A percentile compares a stretch with the other conserved stretches of the same genome.
phyloP scores from a whole-genome alignment of 2,888 invertebrate genomes.

The Pheosia tremula region DNA sequence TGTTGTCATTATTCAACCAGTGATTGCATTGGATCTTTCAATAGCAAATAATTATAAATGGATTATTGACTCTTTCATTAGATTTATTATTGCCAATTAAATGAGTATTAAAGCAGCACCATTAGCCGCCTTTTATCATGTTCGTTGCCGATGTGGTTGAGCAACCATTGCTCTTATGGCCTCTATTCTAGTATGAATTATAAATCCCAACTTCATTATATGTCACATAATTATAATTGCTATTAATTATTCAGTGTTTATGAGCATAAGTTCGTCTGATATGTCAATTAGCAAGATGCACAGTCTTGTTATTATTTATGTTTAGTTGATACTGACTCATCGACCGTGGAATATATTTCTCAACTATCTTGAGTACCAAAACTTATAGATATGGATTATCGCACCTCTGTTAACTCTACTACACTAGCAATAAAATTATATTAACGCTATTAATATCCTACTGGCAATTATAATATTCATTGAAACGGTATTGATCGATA shows the following conservation, averaged over 20 bases:
- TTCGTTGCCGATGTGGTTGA: slow-evolving; percentile 22
- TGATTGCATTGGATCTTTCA: neutral
- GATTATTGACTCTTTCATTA: slow-evolving; percentile 17
- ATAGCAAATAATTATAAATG: slow-evolving; percentile 7
- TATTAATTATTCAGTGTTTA: slow-evolving; percentile 19
- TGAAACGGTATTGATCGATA: slow-evolving; percentile 10
- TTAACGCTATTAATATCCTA: neutral
- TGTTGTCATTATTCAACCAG: neutral
- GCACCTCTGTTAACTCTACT: neutral
- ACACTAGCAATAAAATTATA: neutral
- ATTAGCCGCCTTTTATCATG: slow-evolving; percentile 19
- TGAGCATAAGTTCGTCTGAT: slow-evolving; percentile 10
- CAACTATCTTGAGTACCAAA: too few species aligned
- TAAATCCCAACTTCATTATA: slow-evolving; percentile 14
- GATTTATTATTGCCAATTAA: slow-evolving; percentile 15
- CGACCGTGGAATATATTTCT: too few species aligned
- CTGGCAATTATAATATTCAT: slow-evolving; percentile 3
- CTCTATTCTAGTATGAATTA: slow-evolving; percentile 2
- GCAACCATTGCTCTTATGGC: slow-evolving; percentile 12
- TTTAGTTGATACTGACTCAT: neutral
- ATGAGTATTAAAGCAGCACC: slow-evolving; percentile 12
- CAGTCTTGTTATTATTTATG: neutral
- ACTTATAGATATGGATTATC: neutral
- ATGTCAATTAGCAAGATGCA: neutral
- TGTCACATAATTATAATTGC: slow-evolving; percentile 24